phyloP scores from a whole-genome alignment of 2,888 invertebrate species.

The Hipparchia sbordonii region DNA sequence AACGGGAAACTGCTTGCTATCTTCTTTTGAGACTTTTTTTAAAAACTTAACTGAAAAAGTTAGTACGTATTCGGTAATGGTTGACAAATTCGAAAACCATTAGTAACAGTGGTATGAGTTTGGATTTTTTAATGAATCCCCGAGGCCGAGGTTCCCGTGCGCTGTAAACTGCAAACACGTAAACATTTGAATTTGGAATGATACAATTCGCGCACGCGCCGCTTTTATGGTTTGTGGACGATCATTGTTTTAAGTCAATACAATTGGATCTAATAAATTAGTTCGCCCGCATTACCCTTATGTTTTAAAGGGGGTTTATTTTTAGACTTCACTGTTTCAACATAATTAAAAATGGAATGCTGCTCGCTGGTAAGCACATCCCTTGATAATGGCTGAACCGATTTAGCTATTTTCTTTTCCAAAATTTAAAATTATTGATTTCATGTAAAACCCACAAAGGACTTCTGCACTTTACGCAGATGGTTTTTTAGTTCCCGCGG shows the following conservation, averaged over 20 bases:
- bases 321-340: not conserved
- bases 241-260: conserved; percentile 40
- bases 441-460: too few relatives aligned
- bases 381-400: too few relatives aligned
- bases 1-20: too few relatives aligned
- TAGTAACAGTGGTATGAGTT: conserved; percentile 48
- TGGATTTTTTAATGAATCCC: conserved; percentile 60
- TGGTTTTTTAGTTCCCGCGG: too few relatives aligned
- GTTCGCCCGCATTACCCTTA: conserved; percentile 17
- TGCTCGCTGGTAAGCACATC: too few relatives aligned
- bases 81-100: conserved; percentile 6
- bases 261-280: conserved; percentile 26
- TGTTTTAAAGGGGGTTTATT: not conserved
- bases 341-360: not conserved
- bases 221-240: conserved; percentile 54
- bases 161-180: conserved; percentile 39
- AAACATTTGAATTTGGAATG: conserved; percentile 63
- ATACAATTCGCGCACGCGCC: conserved; percentile 59
- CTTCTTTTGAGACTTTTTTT: too few relatives aligned
- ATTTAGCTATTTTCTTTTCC: too few relatives aligned
- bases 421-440: too few relatives aligned
- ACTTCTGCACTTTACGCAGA: too few relatives aligned
- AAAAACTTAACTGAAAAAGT: too few relatives aligned
- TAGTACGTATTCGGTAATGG: too few relatives aligned
- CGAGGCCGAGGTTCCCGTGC: conserved; percentile 53